A percentile compares a stretch with the other conserved stretches of the same genome.
Conservation (phyloP, 2,113 vertebrate species). For the Ailurus styani region DNA sequence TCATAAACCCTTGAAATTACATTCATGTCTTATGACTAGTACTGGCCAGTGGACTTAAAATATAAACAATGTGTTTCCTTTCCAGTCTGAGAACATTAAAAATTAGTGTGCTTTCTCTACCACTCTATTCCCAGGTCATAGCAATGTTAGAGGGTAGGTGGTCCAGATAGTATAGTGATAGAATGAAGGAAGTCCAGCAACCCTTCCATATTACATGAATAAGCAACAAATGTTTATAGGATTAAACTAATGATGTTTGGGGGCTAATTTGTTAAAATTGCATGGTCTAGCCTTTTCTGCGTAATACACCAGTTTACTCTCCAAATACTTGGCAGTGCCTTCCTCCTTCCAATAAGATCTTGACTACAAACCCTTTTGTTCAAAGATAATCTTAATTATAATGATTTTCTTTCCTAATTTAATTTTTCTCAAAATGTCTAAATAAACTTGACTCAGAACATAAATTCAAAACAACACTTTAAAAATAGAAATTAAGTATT, state of each 20-base stretch:
- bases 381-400: neutral
- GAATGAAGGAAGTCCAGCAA: neutral
- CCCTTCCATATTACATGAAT: neutral
- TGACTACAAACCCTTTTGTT: neutral
- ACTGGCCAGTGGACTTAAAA: neutral
- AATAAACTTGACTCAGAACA: neutral
- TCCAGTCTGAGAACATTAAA: neutral
- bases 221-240: neutral
- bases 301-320: neutral
- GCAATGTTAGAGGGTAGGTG: neutral
- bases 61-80: neutral
- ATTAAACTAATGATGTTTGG: neutral
- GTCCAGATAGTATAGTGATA: neutral
- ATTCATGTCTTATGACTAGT: neutral
- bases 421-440: neutral
- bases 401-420: neutral
- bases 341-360: neutral
- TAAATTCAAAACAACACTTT: neutral
- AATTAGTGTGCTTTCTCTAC: neutral
- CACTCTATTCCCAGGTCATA: neutral
- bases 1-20: neutral
- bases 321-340: neutral
- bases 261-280: neutral
- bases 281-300: neutral
- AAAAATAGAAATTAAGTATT: neutral